phyloP scores from a whole-genome alignment of 2,797 vertebrate genomes.

The Sarcoramphus papa region DNA sequence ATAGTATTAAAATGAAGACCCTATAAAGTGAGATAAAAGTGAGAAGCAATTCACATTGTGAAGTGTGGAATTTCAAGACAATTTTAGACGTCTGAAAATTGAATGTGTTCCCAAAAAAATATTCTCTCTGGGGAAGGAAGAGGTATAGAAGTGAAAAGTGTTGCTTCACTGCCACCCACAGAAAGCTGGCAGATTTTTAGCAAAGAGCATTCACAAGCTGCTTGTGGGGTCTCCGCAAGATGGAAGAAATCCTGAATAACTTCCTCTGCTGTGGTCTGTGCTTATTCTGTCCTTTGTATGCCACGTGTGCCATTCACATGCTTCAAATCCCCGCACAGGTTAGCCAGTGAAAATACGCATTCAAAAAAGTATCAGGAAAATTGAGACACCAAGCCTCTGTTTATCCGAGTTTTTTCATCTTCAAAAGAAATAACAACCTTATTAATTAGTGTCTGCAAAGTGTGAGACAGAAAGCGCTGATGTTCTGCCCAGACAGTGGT shows the following conservation, averaged over 20 bases:
- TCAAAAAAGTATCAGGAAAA: not conserved
- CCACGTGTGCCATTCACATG: accelerated
- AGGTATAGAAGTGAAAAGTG: not conserved
- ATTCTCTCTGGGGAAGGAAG: not conserved
- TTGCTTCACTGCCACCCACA: conserved; percentile 30
- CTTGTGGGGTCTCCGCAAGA: not conserved
- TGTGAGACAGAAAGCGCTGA: not conserved
- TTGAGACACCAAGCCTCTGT: not conserved
- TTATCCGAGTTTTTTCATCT: not conserved
- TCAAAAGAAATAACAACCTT: not conserved
- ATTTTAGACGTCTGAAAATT: conserved; percentile 2
- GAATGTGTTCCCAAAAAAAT: not conserved
- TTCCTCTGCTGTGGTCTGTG: not conserved
- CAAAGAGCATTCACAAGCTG: not conserved
- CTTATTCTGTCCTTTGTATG: not conserved
- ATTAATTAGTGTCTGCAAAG: not conserved
- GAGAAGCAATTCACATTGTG: not conserved
- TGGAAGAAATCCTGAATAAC: not conserved
- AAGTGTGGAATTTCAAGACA: not conserved
- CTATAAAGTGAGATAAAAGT: not conserved
- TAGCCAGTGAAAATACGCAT: not conserved
- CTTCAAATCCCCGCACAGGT: not conserved
- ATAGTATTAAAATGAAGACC: not conserved
- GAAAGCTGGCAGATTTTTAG: not conserved
- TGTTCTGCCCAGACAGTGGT: not conserved